Conservation (phyloP, 1,140 invertebrate species). For the Drosophila neocordata region DNA sequence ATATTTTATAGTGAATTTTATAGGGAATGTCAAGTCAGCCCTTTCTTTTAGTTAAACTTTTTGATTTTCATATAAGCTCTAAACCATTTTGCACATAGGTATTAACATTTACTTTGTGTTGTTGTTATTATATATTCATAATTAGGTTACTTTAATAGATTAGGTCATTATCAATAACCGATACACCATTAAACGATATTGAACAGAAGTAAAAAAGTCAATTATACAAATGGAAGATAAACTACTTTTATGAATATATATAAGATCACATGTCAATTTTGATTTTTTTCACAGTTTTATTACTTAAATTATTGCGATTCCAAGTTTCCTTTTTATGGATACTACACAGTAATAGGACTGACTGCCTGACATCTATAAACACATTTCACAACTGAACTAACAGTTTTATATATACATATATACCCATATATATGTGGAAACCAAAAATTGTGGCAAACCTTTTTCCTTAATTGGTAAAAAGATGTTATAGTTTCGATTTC, state of each 20-base stretch:
- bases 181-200: constrained; percentile 44
- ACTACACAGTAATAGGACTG: too few species aligned
- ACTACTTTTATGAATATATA: constrained; percentile 24
- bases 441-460: constrained; percentile 48
- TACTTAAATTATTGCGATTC: too few species aligned
- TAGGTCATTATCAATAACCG: constrained; percentile 47
- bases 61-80: background rate
- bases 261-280: constrained; percentile 57
- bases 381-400: background rate
- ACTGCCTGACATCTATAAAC: background rate
- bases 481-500: constrained; percentile 18
- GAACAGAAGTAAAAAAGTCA: background rate
- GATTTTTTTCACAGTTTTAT: background rate
- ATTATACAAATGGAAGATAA: constrained; percentile 19
- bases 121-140: constrained; percentile 3
- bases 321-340: too few species aligned
- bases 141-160: constrained; percentile 51
- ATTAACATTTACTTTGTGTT: background rate
- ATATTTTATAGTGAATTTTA: background rate
- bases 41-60: background rate
- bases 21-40: background rate
- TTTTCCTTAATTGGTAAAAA: constrained; percentile 65
- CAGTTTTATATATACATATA: background rate
- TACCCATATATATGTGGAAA: background rate
- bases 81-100: background rate